Percentiles rank a stretch among this genome's conserved stretches.
Evolutionary conservation across 2,888 invertebrate species (phyloP).

Genomic region (Caenorhabditis virilis): DNA sequence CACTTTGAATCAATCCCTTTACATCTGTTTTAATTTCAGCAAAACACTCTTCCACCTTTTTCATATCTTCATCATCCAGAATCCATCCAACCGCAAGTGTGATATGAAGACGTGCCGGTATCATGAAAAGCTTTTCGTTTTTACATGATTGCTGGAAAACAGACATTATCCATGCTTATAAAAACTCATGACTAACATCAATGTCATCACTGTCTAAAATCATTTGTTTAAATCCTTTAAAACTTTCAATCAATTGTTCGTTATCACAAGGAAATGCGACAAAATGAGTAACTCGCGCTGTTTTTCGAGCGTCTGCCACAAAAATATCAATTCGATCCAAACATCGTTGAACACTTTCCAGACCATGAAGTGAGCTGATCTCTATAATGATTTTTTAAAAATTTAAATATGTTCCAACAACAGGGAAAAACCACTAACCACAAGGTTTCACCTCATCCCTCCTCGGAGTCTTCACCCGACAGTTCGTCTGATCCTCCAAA

Average conservation of each 20-base stretch:
- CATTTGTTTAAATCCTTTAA: slow-evolving; percentile 20
- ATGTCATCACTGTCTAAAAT: slow-evolving; percentile 15
- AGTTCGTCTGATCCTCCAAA: slow-evolving; percentile 38
- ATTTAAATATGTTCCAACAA: background rate
- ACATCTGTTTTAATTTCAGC: slow-evolving; percentile 16
- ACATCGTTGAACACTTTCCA: slow-evolving; percentile 45
- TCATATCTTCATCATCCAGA: slow-evolving; percentile 28
- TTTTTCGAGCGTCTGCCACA: slow-evolving; percentile 16
- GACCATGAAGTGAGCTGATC: slow-evolving; percentile 26
- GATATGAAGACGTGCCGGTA: slow-evolving; percentile 32
- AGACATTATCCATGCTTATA: too few relatives aligned
- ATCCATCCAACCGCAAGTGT: slow-evolving; percentile 30
- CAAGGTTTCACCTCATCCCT: slow-evolving; percentile 17
- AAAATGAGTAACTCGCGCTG: slow-evolving; percentile 35
- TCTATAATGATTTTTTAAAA: slow-evolving; percentile 20
- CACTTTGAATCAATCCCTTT: too few relatives aligned
- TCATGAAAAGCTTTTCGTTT: slow-evolving; percentile 30
- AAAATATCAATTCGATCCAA: slow-evolving; percentile 42
- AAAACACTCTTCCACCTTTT: slow-evolving; percentile 9
- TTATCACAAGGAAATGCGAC: slow-evolving; percentile 36
- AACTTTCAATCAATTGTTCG: slow-evolving; percentile 22
- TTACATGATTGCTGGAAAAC: slow-evolving; percentile 33
- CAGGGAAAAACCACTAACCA: slow-evolving; percentile 13
- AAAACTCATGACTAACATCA: slow-evolving; percentile 8
- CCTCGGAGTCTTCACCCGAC: slow-evolving; percentile 36